Evolutionary conservation across 30 jellyfish, hydroid and myxozoan genomes (phyloP).

Genomic region (Calvadosia cruxmelitensis): DNA sequence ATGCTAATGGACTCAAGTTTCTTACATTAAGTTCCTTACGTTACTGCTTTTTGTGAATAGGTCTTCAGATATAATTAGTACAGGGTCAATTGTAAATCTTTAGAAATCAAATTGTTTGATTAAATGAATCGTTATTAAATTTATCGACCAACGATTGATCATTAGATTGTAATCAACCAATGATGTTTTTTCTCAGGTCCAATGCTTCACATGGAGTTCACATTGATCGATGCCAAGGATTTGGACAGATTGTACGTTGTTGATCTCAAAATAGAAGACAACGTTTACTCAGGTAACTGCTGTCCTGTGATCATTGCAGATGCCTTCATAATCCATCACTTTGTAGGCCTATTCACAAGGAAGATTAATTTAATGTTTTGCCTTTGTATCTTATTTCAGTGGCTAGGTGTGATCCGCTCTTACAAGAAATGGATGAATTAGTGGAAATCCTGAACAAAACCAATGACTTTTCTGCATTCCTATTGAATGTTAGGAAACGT

Average conservation of each 20-base stretch:
- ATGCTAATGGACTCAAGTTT: too few relatives aligned
- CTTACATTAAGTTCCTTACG: too few relatives aligned
- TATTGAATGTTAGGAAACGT: background rate
- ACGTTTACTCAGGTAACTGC: background rate
- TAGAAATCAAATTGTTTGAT: too few relatives aligned
- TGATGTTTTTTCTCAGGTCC: background rate
- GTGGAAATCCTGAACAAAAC: background rate
- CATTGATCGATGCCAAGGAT: background rate
- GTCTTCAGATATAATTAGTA: too few relatives aligned
- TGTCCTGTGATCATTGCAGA: background rate
- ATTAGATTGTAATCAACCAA: background rate
- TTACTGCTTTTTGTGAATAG: too few relatives aligned
- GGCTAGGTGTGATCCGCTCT: background rate
- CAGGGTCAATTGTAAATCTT: too few relatives aligned
- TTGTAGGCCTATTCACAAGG: background rate
- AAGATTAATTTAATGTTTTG: background rate
- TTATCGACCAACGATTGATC: background rate
- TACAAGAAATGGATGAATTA: background rate
- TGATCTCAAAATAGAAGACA: background rate
- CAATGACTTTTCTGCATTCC: background rate
- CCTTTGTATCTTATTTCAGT: background rate
- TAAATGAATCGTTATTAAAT: too few relatives aligned
- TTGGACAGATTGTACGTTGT: background rate
- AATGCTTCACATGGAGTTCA: background rate
- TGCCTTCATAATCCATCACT: background rate